A percentile compares a stretch with the other conserved stretches of the same genome.
phyloP scores from a whole-genome alignment of 2,797 vertebrate genomes.

The Lemur catta region DNA sequence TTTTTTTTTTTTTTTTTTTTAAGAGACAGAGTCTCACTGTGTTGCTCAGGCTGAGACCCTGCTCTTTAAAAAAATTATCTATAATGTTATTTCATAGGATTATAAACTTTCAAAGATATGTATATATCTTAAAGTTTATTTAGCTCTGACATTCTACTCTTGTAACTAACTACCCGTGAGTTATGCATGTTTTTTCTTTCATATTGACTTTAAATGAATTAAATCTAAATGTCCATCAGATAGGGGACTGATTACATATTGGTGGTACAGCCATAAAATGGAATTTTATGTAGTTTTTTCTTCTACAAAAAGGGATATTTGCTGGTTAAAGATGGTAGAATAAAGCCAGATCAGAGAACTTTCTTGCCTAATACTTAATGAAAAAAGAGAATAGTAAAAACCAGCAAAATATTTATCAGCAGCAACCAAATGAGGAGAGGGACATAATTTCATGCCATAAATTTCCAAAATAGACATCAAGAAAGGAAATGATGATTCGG shows the following conservation, averaged over 20 bases:
- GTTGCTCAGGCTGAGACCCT: background rate
- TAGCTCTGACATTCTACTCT: background rate
- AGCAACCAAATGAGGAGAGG: background rate
- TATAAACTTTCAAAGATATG: conserved; percentile 6
- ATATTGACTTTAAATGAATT: background rate
- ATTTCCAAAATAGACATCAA: background rate
- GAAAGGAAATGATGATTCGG: background rate
- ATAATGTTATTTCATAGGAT: background rate
- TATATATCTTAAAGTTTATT: background rate
- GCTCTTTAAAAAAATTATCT: background rate
- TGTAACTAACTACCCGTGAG: background rate
- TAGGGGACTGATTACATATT: background rate
- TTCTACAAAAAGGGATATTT: background rate
- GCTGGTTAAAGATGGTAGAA: background rate
- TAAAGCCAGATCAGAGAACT: background rate
- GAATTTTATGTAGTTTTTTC: conserved; percentile 16
- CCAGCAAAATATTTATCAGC: background rate
- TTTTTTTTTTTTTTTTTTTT: background rate
- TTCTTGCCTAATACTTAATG: conserved; percentile 20
- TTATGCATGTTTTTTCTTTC: conserved; percentile 25
- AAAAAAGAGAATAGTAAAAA: conserved; percentile 24
- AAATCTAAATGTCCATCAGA: background rate
- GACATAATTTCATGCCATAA: conserved; percentile 1
- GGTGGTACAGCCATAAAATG: background rate
- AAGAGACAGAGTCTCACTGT: background rate